These are phyloP conservation scores for Cosmorhoe ocellata DNA, from an alignment of 2,888 invertebrate genomes.

Conservation along the genomic window DNA sequence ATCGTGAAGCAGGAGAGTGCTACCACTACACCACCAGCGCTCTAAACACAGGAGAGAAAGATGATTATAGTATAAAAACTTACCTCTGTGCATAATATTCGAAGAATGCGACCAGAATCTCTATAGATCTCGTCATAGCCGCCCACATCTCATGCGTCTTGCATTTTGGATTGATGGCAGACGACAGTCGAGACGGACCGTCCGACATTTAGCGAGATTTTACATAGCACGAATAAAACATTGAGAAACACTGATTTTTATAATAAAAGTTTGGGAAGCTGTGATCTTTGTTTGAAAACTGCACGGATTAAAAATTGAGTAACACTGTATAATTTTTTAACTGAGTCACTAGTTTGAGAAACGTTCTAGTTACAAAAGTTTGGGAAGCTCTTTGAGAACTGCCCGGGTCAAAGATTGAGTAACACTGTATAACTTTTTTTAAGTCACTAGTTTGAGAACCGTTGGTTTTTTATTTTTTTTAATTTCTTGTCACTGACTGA, in stretches of 20 bases:
- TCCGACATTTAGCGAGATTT: slow-evolving; percentile 63
- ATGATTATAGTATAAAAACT: too few relatives aligned
- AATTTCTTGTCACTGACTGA: too few relatives aligned
- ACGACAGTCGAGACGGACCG: slow-evolving; percentile 60
- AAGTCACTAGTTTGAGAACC: too few relatives aligned
- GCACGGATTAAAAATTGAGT: background rate
- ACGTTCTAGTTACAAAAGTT: too few relatives aligned
- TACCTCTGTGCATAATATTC: slow-evolving; percentile 91
- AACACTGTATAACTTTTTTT: too few relatives aligned
- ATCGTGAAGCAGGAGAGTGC: too few relatives aligned
- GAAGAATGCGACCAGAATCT: slow-evolving; percentile 91
- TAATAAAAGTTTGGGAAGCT: background rate
- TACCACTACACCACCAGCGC: too few relatives aligned
- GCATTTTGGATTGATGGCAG: slow-evolving; percentile 69
- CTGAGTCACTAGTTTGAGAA: too few relatives aligned
- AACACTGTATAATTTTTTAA: background rate
- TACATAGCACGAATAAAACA: slow-evolving; percentile 18
- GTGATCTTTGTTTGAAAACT: background rate
- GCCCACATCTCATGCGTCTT: slow-evolving; percentile 89
- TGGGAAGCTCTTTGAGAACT: too few relatives aligned
- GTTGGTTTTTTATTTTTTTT: too few relatives aligned
- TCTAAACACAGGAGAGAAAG: background rate
- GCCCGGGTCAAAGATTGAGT: too few relatives aligned
- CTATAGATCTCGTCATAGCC: slow-evolving; percentile 90
- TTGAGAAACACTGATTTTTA: slow-evolving; percentile 1